Evolutionary conservation across 1,140 invertebrate species (phyloP), one percentile per base, ranked within the genome.

Genomic region (Calephelis virginiensis): DNA sequence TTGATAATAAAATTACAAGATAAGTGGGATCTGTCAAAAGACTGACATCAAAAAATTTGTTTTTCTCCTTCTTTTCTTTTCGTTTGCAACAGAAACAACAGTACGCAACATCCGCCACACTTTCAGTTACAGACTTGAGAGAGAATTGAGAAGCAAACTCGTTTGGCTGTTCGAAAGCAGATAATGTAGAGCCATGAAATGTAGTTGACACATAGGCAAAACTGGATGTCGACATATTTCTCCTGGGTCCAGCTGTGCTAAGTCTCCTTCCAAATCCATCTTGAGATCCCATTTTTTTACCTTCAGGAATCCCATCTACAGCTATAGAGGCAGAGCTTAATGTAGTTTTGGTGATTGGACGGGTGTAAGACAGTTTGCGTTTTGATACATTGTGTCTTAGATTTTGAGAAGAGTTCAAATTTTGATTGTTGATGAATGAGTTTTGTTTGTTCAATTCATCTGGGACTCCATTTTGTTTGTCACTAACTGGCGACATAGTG

Each of bases 131-230:
- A 0, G 95, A 95, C 69, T 94, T 95, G 0, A 96, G 79, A 0
- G 95, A 96, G 53, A 96, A 93, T 56, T 96, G 95, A 6, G 95
- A 96, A 0, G 95, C 95, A 75, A 94, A 94, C 71, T 94, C 94
- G 73, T 96, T 95, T 0, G 95, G 95, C 37, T 78, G 69, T 8
- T 90, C 83, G 40, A 96, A 91, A 0, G 95, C 94, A 1, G 96
- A 96, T 0, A 96, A 73, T 0, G 96, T 96, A 46, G 96, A 96
- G 0, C 96, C 96, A 77, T 97, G 96, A 79, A 96, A 97, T 0
- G 95, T 95, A 0, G 96, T 97, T 10, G 95, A 95, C 6, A 97
- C 93, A 73, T 97, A 97, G 60, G 96, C 94, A 75, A 97, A 96
- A 14, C 95, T 96, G 12, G 95, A 96, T 0, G 94, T 95, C 0